phyloP scores from a whole-genome alignment of 2,113 vertebrate genomes.

The Chunga burmeisteri region DNA sequence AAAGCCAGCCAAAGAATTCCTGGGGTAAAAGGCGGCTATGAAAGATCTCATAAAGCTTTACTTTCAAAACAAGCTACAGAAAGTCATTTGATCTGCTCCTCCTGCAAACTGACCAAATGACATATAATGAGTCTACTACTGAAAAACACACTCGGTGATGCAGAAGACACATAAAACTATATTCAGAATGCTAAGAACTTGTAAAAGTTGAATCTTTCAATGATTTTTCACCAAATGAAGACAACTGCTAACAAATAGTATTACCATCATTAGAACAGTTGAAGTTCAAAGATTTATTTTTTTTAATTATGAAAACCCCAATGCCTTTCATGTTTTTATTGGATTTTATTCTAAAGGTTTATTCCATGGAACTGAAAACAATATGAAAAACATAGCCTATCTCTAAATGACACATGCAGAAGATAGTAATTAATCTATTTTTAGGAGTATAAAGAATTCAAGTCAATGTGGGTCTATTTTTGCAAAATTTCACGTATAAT shows the following conservation, averaged over 20 bases:
- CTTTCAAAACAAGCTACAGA: neutral
- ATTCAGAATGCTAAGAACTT: neutral
- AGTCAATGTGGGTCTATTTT: neutral
- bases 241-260: neutral
- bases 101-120: neutral
- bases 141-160: rapidly evolving
- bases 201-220: neutral
- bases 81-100: neutral
- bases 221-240: neutral
- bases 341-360: neutral
- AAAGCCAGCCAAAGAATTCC: neutral
- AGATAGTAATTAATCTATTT: neutral
- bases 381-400: neutral
- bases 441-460: neutral
- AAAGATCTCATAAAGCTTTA: neutral
- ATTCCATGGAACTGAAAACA: neutral
- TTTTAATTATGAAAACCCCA: neutral
- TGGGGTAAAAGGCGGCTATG: neutral
- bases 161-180: neutral
- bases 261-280: neutral
- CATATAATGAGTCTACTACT: neutral
- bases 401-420: neutral
- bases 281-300: neutral
- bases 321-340: neutral
- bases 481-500: neutral